Evolutionary conservation across 2,797 vertebrate genomes (phyloP).

Genomic region (Xiphorhynchus erythropygius): DNA sequence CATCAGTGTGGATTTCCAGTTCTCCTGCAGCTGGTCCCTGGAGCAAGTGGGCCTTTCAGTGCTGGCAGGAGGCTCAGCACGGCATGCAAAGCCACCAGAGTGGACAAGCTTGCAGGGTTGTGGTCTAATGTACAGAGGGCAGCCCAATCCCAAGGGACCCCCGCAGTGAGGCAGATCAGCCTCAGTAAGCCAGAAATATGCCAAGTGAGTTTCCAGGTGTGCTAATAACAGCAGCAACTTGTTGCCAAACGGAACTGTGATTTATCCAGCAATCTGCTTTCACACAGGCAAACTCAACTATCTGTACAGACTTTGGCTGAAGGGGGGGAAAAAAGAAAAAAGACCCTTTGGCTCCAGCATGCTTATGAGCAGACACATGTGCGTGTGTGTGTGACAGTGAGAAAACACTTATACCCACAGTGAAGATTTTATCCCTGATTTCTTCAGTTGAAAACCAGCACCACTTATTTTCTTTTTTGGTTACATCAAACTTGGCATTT

Average conservation of each 20-base stretch:
- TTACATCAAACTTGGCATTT: conserved; percentile 80
- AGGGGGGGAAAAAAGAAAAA: neutral
- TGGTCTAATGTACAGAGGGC: neutral
- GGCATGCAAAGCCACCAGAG: neutral
- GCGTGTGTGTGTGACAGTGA: neutral
- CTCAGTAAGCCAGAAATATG: neutral
- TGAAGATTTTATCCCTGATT: conserved; percentile 63
- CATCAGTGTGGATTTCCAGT: neutral
- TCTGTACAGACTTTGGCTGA: neutral
- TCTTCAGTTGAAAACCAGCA: conserved; percentile 72
- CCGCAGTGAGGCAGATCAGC: neutral
- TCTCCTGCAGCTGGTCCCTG: neutral
- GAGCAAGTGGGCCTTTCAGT: neutral
- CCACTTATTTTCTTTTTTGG: conserved; percentile 68
- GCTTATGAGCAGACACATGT: accelerated
- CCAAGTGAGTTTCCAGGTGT: neutral
- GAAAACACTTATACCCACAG: neutral
- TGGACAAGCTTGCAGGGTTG: neutral
- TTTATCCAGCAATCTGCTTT: neutral
- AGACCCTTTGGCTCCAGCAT: neutral
- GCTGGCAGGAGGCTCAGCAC: neutral
- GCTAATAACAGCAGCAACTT: neutral
- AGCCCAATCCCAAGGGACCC: neutral
- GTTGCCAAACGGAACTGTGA: neutral
- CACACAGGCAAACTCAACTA: neutral